Conservation (phyloP, 2,888 invertebrate genomes). For the Actias luna region DNA sequence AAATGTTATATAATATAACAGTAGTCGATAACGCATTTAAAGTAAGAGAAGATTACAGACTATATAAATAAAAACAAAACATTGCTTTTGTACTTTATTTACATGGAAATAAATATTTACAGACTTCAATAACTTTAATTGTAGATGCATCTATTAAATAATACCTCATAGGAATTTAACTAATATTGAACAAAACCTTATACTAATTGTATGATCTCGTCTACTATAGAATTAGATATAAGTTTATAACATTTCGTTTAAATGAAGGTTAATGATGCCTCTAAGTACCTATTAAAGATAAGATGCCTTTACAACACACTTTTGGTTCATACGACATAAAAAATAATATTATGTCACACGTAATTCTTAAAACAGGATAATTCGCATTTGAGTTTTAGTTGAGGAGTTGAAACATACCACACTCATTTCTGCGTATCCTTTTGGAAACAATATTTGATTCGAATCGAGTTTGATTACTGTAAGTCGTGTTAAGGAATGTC, state of each 20-base stretch:
- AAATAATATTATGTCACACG: too few species aligned
- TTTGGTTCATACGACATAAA: not conserved
- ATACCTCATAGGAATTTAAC: constrained; percentile 19
- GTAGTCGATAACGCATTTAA: not conserved
- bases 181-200: not conserved
- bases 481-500: too few species aligned
- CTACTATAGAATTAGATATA: not conserved
- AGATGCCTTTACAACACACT: not conserved
- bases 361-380: too few species aligned
- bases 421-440: too few species aligned
- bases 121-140: constrained; percentile 20
- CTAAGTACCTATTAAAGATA: not conserved
- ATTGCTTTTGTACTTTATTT: constrained; percentile 38
- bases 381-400: too few species aligned
- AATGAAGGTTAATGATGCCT: not conserved
- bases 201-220: not conserved
- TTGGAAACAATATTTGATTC: too few species aligned
- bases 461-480: too few species aligned
- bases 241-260: too few species aligned
- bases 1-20: not conserved
- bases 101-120: constrained; percentile 33
- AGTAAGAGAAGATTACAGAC: not conserved
- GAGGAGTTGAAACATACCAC: too few species aligned
- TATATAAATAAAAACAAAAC: constrained; percentile 6
- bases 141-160: constrained; percentile 16